These are phyloP conservation scores for Coturnix japonica DNA, from an alignment of 2,113 vertebrate species.

Conservation along the genomic window DNA sequence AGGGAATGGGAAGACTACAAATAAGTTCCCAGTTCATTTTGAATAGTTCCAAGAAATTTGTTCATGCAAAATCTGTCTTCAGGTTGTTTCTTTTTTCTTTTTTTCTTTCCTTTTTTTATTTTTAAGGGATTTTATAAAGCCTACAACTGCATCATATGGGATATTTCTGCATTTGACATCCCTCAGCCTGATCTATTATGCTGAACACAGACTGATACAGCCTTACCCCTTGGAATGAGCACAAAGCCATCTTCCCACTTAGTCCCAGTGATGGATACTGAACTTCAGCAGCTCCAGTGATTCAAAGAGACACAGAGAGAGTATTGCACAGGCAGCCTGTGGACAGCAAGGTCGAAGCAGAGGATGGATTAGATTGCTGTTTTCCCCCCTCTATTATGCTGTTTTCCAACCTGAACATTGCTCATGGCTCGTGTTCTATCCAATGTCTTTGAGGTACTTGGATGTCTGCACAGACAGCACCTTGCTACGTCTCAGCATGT, in stretches of 20 bases:
- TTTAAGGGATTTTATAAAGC: neutral
- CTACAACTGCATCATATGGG: neutral
- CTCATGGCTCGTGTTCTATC: neutral
- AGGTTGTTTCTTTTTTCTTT: neutral
- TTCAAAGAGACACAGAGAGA: neutral
- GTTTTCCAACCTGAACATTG: neutral
- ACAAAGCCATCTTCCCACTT: neutral
- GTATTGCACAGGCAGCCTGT: fast-evolving
- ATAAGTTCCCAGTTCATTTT: neutral
- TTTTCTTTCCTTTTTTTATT: too few species aligned
- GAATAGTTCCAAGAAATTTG: neutral
- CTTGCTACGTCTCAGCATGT: neutral
- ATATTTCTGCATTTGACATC: neutral
- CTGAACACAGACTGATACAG: fast-evolving
- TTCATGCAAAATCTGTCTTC: neutral
- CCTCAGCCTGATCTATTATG: neutral
- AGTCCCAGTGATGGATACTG: fast-evolving
- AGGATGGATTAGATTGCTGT: neutral
- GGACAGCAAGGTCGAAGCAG: neutral
- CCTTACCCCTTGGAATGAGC: neutral
- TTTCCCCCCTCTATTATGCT: neutral
- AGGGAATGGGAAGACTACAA: neutral
- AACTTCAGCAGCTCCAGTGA: neutral
- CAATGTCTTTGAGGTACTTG: neutral
- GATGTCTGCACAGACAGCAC: neutral